phyloP scores from a whole-genome alignment of 2,113 vertebrate genomes.

The Lepidothrix coronata region DNA sequence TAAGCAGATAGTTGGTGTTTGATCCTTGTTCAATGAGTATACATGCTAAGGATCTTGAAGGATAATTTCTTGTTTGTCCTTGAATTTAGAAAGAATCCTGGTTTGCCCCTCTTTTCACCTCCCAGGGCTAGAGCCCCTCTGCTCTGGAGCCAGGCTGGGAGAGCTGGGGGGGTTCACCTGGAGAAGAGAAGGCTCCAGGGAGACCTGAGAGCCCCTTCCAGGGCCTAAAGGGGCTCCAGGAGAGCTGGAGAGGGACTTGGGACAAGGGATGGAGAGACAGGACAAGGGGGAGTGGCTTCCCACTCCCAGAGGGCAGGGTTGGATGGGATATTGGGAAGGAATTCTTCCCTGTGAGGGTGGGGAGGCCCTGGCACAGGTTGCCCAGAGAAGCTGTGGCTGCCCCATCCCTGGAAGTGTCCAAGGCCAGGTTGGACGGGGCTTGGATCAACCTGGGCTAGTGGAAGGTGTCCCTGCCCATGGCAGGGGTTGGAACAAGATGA shows the following conservation, averaged over 20 bases:
- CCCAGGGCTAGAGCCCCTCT: background rate
- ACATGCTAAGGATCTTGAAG: background rate
- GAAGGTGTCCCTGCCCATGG: background rate
- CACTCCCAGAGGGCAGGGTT: background rate
- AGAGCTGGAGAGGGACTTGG: background rate
- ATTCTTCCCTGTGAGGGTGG: background rate
- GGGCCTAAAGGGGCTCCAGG: background rate
- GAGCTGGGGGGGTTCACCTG: background rate
- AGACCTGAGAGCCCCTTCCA: background rate
- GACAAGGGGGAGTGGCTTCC: background rate
- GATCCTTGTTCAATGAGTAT: background rate
- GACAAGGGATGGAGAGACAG: background rate
- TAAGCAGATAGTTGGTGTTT: background rate
- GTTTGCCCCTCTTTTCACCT: background rate
- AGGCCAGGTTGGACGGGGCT: fast-evolving
- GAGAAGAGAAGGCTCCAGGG: background rate
- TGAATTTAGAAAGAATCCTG: background rate
- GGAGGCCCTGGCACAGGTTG: background rate
- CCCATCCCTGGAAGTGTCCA: background rate
- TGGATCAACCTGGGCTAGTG: background rate
- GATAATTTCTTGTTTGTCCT: background rate
- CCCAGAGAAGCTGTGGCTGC: background rate
- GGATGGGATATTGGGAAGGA: background rate
- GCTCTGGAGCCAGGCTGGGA: background rate
- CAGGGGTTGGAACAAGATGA: background rate